phyloP scores from a whole-genome alignment of 2,113 vertebrate genomes.

The Cacatua alba region DNA sequence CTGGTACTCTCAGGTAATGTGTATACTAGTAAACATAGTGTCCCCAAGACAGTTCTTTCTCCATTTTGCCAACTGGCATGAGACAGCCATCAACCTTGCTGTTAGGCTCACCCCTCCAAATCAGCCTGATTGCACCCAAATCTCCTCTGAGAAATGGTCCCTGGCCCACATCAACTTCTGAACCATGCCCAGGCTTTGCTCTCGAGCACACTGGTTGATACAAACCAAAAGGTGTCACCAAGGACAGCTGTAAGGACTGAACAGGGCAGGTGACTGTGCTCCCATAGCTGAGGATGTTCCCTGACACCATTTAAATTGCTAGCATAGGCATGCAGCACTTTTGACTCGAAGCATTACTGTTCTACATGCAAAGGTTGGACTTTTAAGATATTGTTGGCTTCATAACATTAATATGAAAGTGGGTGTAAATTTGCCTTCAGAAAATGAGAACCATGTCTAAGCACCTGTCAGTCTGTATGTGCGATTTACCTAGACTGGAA shows the following conservation, averaged over 20 bases:
- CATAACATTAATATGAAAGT: background rate
- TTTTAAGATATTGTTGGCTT: background rate
- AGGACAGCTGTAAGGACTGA: accelerated
- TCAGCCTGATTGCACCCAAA: background rate
- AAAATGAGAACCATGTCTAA: background rate
- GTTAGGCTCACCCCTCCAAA: background rate
- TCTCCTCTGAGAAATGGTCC: background rate
- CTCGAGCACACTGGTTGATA: background rate
- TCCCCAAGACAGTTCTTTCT: background rate
- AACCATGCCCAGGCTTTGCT: background rate
- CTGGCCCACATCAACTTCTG: background rate
- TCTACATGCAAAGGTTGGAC: background rate
- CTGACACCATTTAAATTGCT: background rate
- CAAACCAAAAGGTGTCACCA: background rate
- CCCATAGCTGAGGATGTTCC: background rate
- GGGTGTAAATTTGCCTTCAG: background rate
- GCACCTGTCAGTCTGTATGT: accelerated
- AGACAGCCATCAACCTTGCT: background rate
- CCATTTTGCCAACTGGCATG: background rate
- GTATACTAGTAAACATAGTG: background rate
- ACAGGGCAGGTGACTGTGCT: background rate
- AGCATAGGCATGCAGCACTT: background rate
- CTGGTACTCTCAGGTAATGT: background rate
- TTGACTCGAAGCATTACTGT: background rate
- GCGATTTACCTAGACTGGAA: background rate